Percentiles rank a stretch among this genome's conserved stretches.
Evolutionary conservation across 2,888 invertebrate genomes (phyloP).

Genomic region (Ormia ochracea): DNA sequence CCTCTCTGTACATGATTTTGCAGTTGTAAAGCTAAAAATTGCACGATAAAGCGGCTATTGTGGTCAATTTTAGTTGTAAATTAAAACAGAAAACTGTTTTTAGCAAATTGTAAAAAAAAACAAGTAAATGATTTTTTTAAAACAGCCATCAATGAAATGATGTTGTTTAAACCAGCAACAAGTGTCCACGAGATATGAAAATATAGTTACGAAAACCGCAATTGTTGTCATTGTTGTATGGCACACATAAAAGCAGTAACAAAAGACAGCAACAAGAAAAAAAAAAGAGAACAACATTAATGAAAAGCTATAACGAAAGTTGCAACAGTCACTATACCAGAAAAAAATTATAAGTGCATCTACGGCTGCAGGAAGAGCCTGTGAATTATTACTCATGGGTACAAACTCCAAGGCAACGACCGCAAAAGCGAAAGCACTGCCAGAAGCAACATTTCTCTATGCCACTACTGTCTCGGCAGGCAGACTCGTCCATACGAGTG

Average conservation of each 20-base stretch:
- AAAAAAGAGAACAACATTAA: conserved; percentile 32
- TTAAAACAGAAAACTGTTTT: conserved; percentile 27
- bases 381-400: conserved; percentile 26
- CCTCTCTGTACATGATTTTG: neutral
- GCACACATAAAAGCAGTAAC: conserved; percentile 32
- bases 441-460: conserved; percentile 21
- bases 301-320: conserved; percentile 22
- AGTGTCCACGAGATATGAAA: conserved; percentile 38
- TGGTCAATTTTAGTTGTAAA: conserved; percentile 31
- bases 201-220: conserved; percentile 43
- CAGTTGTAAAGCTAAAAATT: neutral
- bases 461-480: neutral
- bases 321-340: conserved; percentile 10
- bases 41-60: conserved; percentile 21
- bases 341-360: conserved; percentile 51
- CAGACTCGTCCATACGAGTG: neutral
- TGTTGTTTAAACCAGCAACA: neutral
- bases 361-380: conserved; percentile 48
- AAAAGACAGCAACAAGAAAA: conserved; percentile 23
- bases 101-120: conserved; percentile 3
- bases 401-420: conserved; percentile 62
- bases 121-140: conserved; percentile 29
- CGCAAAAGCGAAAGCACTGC: conserved; percentile 30
- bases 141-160: neutral
- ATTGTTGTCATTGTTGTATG: conserved; percentile 44